These are phyloP conservation scores for Rhabdomys pumilio DNA, from an alignment of 2,797 vertebrate species.

Conservation along the genomic window DNA sequence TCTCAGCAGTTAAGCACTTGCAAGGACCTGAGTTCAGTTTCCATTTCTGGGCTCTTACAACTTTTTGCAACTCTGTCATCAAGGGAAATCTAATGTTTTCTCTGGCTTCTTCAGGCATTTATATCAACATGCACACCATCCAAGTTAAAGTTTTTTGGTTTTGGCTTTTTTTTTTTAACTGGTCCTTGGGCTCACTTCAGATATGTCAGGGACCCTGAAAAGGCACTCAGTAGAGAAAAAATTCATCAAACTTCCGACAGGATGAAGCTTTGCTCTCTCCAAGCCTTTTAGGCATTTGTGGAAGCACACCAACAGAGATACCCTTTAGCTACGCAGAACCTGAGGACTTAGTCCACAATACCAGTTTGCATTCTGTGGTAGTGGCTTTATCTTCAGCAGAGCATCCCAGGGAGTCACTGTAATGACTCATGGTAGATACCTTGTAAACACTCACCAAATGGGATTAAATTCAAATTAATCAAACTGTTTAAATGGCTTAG, in stretches of 20 bases:
- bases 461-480: constrained; percentile 22
- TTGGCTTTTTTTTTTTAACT: background rate
- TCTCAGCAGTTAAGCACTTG: background rate
- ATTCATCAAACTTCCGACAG: background rate
- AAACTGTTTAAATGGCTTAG: background rate
- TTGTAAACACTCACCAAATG: background rate
- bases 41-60: background rate
- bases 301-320: background rate
- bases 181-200: background rate
- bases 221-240: background rate
- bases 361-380: accelerated
- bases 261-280: background rate
- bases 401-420: background rate
- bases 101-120: background rate
- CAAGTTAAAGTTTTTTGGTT: background rate
- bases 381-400: background rate
- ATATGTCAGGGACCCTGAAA: background rate
- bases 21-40: background rate
- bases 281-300: background rate
- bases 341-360: background rate
- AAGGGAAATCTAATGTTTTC: background rate
- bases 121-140: background rate
- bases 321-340: background rate
- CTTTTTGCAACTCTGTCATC: no score
- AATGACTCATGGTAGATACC: background rate